Conservation (phyloP, 92 coral and sea anemone genomes). For the Epizoanthus stellaris region DNA sequence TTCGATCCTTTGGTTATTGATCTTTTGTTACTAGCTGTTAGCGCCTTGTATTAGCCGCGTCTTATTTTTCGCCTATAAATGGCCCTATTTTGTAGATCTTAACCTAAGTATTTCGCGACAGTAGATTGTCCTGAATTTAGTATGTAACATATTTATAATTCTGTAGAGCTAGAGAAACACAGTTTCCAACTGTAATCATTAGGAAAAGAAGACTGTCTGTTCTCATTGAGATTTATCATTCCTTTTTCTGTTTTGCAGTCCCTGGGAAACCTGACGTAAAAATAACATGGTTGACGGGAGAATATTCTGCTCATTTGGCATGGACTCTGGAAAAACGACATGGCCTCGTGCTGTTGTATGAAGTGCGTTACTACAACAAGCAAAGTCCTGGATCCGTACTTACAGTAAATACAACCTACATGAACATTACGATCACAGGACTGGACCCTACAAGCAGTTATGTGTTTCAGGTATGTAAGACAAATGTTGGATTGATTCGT, state of each 20-base stretch:
- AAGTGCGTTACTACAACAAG: background rate
- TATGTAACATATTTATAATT: no score
- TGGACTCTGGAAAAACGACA: conserved; percentile 3
- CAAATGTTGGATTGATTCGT: background rate
- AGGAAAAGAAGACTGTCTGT: no score
- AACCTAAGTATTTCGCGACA: no score
- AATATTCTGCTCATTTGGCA: background rate
- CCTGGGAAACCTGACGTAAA: conserved; percentile 16
- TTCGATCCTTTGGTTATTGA: no score
- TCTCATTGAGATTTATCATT: no score
- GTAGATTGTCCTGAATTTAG: no score
- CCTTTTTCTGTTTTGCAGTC: background rate
- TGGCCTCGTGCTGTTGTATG: conserved; percentile 17
- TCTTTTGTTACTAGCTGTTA: no score
- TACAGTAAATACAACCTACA: conserved; percentile 15
- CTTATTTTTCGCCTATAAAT: no score
- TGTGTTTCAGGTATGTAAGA: conserved; percentile 20
- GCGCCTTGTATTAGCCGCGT: no score
- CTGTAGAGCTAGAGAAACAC: no score
- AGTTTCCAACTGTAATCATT: no score
- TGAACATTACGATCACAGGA: conserved; percentile 30
- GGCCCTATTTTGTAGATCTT: no score
- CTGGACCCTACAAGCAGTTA: conserved; percentile 21
- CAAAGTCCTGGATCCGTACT: background rate
- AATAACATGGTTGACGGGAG: background rate